Percentiles rank a stretch among this genome's conserved stretches.
These are phyloP conservation scores for Octodonta nipae DNA, from an alignment of 2,888 invertebrate genomes.

Conservation along the genomic window DNA sequence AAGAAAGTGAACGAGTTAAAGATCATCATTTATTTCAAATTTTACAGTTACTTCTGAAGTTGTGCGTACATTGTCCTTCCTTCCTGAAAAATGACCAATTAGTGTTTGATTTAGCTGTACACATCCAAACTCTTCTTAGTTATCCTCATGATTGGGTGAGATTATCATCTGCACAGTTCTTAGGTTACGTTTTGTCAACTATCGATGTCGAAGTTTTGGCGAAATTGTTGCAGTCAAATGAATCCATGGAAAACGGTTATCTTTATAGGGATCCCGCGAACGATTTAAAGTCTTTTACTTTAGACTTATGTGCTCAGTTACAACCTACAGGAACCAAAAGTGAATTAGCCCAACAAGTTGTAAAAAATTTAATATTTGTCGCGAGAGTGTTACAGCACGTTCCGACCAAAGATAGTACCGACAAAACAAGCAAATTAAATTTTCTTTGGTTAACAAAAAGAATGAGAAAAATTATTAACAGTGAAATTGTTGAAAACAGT, in stretches of 20 bases:
- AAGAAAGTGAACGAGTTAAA: constrained; percentile 47
- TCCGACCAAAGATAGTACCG: constrained; percentile 29
- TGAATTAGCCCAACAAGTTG: constrained; percentile 56
- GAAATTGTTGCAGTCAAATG: constrained; percentile 31
- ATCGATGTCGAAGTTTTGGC: constrained; percentile 50
- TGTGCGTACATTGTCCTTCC: constrained; percentile 48
- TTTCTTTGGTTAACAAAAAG: constrained; percentile 63
- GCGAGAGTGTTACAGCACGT: constrained; percentile 51
- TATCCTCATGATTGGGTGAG: constrained; percentile 84
- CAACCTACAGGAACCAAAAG: constrained; percentile 48
- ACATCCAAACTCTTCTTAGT: constrained; percentile 56
- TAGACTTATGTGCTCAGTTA: constrained; percentile 66
- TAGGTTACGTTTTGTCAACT: constrained; percentile 55
- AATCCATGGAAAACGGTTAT: constrained; percentile 24
- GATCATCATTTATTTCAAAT: constrained; percentile 68
- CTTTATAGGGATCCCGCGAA: constrained; percentile 49
- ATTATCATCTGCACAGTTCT: constrained; percentile 58
- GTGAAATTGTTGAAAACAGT: constrained; percentile 62
- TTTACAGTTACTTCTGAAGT: constrained; percentile 54
- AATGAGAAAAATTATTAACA: constrained; percentile 60
- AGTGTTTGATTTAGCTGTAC: constrained; percentile 48
- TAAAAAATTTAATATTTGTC: constrained; percentile 26
- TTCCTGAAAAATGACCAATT: constrained; percentile 42
- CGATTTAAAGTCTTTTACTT: constrained; percentile 49
- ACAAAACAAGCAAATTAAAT: constrained; percentile 41